phyloP scores from a whole-genome alignment of 1,140 invertebrate species.

The Anoplophora glabripennis region DNA sequence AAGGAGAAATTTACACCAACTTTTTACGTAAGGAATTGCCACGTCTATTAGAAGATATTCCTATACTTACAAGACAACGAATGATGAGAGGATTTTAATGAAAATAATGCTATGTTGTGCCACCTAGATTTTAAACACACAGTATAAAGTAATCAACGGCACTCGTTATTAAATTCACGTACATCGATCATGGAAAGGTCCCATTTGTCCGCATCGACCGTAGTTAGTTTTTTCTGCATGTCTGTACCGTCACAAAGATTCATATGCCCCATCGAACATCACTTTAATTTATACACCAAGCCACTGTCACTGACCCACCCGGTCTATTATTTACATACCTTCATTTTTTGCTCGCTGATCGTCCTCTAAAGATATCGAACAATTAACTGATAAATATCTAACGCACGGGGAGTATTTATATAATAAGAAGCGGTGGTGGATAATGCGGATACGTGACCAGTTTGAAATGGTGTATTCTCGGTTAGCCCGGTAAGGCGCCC shows the following conservation, averaged over 20 bases:
- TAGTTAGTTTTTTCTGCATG: conserved; percentile 30
- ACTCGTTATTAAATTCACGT: conserved; percentile 21
- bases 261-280: conserved; percentile 20
- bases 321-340: conserved; percentile 30
- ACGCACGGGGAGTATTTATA: conserved; percentile 31
- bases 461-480: background rate
- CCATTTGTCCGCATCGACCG: conserved; percentile 32
- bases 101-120: background rate
- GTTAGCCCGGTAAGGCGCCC: too few species aligned
- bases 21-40: too few species aligned
- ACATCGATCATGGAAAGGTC: conserved; percentile 33
- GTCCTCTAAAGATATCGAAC: conserved; percentile 19
- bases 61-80: too few species aligned
- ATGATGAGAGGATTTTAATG: too few species aligned
- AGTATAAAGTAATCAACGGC: background rate
- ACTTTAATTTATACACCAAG: conserved; percentile 17
- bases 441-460: conserved; percentile 12
- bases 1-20: too few species aligned
- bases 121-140: too few species aligned
- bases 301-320: conserved; percentile 7
- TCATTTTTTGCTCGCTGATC: conserved; percentile 30
- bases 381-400: conserved; percentile 31
- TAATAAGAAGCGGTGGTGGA: background rate
- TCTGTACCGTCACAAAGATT: conserved; percentile 20
- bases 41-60: too few species aligned